These are phyloP conservation scores for Hedya salicella DNA, from an alignment of 2,888 invertebrate species.

Conservation along the genomic window DNA sequence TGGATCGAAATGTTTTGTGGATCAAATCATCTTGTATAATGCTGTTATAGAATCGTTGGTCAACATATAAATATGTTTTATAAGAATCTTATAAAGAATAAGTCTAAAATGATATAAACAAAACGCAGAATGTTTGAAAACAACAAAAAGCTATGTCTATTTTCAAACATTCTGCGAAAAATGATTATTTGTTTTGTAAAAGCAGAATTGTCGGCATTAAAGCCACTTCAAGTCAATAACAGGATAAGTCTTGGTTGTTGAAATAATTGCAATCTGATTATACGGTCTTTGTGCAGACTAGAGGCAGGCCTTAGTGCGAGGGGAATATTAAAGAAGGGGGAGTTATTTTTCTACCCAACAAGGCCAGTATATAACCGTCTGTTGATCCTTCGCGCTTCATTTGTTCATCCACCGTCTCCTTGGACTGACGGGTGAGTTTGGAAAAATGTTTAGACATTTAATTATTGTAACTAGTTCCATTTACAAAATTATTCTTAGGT, in stretches of 20 bases:
- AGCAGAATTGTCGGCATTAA: conserved; percentile 45
- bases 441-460: too few relatives aligned
- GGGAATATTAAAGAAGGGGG: conserved; percentile 82
- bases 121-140: too few relatives aligned
- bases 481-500: too few relatives aligned
- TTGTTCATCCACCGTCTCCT: conserved; percentile 47
- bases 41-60: too few relatives aligned
- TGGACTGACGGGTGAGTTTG: conserved; percentile 18
- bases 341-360: conserved; percentile 64
- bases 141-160: too few relatives aligned
- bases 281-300: conserved; percentile 50
- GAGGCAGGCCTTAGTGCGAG: conserved; percentile 62
- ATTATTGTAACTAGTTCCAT: too few relatives aligned
- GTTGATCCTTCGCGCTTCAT: conserved; percentile 55
- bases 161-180: not conserved
- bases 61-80: too few relatives aligned
- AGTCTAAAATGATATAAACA: too few relatives aligned
- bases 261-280: conserved; percentile 80
- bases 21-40: too few relatives aligned
- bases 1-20: too few relatives aligned
- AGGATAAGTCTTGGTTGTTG: conserved; percentile 62
- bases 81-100: too few relatives aligned
- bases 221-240: conserved; percentile 61
- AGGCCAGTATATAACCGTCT: conserved; percentile 65
- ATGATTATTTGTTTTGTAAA: not conserved